Evolutionary conservation across 2,113 vertebrate genomes (phyloP).

Genomic region (Puntigrus tetrazona): DNA sequence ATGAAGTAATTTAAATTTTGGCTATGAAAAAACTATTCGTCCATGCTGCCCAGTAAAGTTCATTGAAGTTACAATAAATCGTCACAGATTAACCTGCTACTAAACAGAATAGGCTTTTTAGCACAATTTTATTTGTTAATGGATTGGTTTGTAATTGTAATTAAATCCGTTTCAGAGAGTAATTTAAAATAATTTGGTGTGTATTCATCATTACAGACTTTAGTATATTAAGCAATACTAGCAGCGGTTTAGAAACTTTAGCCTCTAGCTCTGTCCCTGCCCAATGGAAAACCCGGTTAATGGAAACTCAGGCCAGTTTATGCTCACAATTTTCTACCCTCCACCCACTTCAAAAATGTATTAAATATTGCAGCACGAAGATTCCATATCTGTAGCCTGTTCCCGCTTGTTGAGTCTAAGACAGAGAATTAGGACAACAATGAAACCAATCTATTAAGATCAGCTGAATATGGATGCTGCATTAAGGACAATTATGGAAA

Average conservation of each 20-base stretch:
- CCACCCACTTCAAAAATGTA: not conserved
- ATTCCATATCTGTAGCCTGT: not conserved
- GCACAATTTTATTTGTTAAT: not conserved
- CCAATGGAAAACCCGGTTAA: constrained; percentile 27
- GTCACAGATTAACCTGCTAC: not conserved
- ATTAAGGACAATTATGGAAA: constrained; percentile 50
- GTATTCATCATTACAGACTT: not conserved
- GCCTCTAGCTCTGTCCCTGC: not conserved
- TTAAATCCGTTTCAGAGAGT: not conserved
- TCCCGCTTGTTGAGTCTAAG: constrained; percentile 1
- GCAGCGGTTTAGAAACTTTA: not conserved
- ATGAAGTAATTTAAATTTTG: not conserved
- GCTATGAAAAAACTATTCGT: not conserved
- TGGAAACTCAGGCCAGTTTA: constrained; percentile 14
- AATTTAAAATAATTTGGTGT: not conserved
- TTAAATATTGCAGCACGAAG: not conserved
- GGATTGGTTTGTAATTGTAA: not conserved
- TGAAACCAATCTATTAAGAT: constrained; percentile 27
- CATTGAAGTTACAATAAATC: not conserved
- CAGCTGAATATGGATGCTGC: constrained; percentile 17
- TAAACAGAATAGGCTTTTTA: not conserved
- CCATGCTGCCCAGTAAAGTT: not conserved
- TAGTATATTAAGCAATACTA: not conserved
- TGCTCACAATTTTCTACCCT: not conserved
- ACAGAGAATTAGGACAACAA: not conserved